A percentile compares a stretch with the other conserved stretches of the same genome.
These are phyloP conservation scores for Amorpha juglandis DNA, from an alignment of 2,888 invertebrate genomes.

Conservation along the genomic window DNA sequence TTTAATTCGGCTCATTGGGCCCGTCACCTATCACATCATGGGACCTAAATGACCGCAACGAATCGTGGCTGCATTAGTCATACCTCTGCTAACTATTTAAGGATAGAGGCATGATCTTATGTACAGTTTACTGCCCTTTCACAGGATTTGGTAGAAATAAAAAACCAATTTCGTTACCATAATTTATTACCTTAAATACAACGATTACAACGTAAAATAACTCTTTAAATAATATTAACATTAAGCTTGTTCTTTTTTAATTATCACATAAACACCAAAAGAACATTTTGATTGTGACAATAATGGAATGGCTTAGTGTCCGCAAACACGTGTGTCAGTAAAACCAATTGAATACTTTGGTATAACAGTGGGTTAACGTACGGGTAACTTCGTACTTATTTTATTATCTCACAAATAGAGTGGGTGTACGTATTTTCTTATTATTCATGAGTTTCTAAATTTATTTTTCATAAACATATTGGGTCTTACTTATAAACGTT, in stretches of 20 bases:
- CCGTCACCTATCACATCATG: too few species aligned
- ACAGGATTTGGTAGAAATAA: conserved; percentile 2
- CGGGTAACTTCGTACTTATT: background rate
- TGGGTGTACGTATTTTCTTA: too few species aligned
- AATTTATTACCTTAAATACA: conserved; percentile 75
- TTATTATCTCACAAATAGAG: background rate
- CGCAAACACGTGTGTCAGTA: conserved; percentile 20
- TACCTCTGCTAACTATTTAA: too few species aligned
- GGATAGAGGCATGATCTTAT: too few species aligned
- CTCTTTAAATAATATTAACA: conserved; percentile 75
- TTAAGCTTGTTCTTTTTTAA: conserved; percentile 78
- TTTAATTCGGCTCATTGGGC: too few species aligned
- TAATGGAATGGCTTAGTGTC: conserved; percentile 65
- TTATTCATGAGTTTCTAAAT: too few species aligned
- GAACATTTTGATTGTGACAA: conserved; percentile 65
- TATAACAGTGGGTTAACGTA: conserved; percentile 4
- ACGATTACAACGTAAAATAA: conserved; percentile 83
- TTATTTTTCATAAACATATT: too few species aligned
- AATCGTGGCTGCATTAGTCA: too few species aligned
- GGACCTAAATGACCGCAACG: too few species aligned
- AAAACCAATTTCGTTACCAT: conserved; percentile 20
- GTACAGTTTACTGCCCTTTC: too few species aligned
- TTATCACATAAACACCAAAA: conserved; percentile 78
- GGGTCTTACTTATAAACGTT: too few species aligned
- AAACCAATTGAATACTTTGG: conserved; percentile 2